These are phyloP conservation scores for Bothrops jararaca DNA, from an alignment of 2,113 vertebrate species.

Conservation along the genomic window DNA sequence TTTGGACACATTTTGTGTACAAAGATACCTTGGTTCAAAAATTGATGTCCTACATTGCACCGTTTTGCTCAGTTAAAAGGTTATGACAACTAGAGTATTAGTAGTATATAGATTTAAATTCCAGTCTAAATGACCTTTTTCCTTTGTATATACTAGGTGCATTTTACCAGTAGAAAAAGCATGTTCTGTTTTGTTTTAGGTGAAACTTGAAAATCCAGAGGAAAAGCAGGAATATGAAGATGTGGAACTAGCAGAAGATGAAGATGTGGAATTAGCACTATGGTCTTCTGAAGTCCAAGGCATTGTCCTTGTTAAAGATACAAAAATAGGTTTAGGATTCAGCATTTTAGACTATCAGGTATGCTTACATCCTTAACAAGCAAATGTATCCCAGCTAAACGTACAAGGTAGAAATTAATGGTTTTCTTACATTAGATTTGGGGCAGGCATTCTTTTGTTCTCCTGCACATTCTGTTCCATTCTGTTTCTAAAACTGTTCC, in stretches of 20 bases:
- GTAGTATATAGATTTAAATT: not conserved
- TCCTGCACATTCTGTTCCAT: not conserved
- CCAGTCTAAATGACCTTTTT: constrained; percentile 27
- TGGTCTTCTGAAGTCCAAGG: constrained; percentile 87
- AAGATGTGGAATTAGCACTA: constrained; percentile 83
- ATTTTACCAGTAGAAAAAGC: constrained; percentile 4
- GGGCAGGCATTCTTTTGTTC: not conserved
- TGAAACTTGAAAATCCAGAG: constrained; percentile 44
- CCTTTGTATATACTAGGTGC: constrained; percentile 1
- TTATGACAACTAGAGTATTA: not conserved
- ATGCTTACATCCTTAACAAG: constrained; percentile 19
- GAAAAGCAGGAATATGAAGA: constrained; percentile 79
- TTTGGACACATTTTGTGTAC: not conserved
- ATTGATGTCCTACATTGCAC: not conserved
- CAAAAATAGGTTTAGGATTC: constrained; percentile 87
- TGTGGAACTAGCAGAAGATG: constrained; percentile 83
- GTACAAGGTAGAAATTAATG: not conserved
- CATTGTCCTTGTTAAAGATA: constrained; percentile 84
- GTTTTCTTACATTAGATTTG: not conserved
- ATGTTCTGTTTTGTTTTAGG: constrained; percentile 56
- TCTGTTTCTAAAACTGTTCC: not conserved
- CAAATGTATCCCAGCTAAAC: not conserved
- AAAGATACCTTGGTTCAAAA: not conserved
- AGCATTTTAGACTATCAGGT: constrained; percentile 99
- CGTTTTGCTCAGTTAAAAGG: not conserved